Conservation (phyloP, 2,797 vertebrate species). For the Gila robusta region DNA sequence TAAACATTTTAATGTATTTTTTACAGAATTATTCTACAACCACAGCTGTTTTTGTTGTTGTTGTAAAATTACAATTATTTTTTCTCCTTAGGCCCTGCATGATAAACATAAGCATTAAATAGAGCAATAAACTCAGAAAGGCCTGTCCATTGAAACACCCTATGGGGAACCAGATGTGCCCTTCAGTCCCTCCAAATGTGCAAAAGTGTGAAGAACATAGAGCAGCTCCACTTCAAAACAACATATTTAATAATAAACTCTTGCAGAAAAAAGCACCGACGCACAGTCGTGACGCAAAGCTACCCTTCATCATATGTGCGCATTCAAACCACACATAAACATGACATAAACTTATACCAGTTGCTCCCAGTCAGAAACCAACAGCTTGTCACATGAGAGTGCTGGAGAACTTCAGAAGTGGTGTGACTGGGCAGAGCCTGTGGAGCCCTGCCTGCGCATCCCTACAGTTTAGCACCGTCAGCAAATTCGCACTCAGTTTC, state of each 20-base stretch:
- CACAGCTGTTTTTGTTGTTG: background rate
- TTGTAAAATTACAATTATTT: background rate
- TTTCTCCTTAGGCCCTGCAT: background rate
- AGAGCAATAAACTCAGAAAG: background rate
- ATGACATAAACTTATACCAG: constrained; percentile 36
- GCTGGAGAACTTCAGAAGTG: constrained; percentile 40
- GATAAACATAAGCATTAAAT: background rate
- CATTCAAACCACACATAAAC: constrained; percentile 35
- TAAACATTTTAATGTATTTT: background rate
- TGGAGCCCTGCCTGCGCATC: constrained; percentile 17
- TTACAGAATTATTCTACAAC: background rate
- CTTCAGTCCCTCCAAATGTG: background rate
- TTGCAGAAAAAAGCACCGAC: background rate
- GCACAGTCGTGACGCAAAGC: background rate
- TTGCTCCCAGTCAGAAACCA: constrained; percentile 26
- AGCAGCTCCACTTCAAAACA: constrained; percentile 30
- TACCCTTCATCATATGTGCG: background rate
- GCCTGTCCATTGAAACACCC: background rate
- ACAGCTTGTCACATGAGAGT: constrained; percentile 33
- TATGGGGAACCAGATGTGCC: background rate
- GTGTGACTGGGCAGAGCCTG: constrained; percentile 36
- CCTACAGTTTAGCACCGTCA: constrained; percentile 32
- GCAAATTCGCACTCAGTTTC: constrained; percentile 47
- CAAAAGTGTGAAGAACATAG: background rate
- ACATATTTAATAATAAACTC: background rate